phyloP scores from a whole-genome alignment of 2,797 vertebrate genomes.

The Pseudochirops corinnae region DNA sequence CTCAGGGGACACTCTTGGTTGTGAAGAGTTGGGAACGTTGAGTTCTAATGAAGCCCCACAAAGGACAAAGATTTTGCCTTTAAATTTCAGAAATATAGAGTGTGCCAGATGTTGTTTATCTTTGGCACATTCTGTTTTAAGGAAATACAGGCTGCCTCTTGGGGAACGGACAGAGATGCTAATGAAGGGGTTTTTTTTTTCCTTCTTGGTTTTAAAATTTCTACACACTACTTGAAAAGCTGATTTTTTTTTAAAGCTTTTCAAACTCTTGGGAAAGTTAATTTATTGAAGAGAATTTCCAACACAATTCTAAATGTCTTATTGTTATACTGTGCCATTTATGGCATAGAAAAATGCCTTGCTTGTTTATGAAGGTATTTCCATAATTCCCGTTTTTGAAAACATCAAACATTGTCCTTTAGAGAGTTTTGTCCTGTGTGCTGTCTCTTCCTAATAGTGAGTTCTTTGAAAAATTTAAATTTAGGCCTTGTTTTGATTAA shows the following conservation, averaged over 20 bases:
- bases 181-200: constrained; percentile 28
- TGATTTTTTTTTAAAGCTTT: constrained; percentile 47
- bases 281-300: constrained; percentile 44
- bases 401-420: constrained; percentile 40
- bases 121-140: constrained; percentile 55
- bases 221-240: constrained; percentile 38
- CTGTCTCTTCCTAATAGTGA: constrained; percentile 33
- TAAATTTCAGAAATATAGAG: constrained; percentile 46
- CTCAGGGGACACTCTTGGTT: constrained; percentile 22
- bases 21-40: constrained; percentile 18
- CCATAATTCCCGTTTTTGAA: constrained; percentile 42
- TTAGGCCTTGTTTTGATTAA: constrained; percentile 32
- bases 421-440: neutral
- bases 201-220: constrained; percentile 55
- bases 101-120: constrained; percentile 56
- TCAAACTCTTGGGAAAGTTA: constrained; percentile 18
- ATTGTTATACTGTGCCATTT: constrained; percentile 40
- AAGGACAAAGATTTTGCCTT: constrained; percentile 44
- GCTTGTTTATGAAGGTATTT: neutral
- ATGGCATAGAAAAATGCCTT: constrained; percentile 44
- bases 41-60: constrained; percentile 35
- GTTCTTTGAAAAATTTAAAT: constrained; percentile 40
- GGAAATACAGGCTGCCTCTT: constrained; percentile 45
- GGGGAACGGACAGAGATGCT: constrained; percentile 21
- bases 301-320: constrained; percentile 50